Conservation (phyloP, 2,888 invertebrate species). For the Ornithoptera priamus region DNA sequence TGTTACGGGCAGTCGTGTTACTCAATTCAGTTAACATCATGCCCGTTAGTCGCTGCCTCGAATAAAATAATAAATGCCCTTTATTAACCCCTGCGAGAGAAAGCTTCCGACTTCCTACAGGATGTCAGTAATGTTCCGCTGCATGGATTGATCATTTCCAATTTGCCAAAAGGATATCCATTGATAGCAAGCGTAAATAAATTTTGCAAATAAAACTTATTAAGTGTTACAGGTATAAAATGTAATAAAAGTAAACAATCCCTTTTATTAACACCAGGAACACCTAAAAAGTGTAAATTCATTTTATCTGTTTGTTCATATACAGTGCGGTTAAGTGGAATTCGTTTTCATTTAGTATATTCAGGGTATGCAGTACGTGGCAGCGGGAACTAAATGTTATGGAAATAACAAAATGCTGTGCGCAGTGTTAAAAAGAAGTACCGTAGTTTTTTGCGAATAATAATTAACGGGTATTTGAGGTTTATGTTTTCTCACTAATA, state of each 20-base stretch:
- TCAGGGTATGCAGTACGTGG: conserved; percentile 18
- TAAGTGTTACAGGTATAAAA: conserved; percentile 1
- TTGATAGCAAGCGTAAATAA: neutral
- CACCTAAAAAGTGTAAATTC: conserved; percentile 22
- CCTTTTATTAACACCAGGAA: conserved; percentile 16
- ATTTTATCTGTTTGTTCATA: conserved; percentile 26
- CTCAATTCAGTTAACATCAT: too few species aligned
- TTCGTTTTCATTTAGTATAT: conserved; percentile 29
- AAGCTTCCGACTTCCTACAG: too few species aligned
- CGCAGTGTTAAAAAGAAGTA: conserved; percentile 18
- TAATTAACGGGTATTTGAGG: conserved; percentile 17
- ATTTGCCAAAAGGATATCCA: too few species aligned
- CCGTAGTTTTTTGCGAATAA: conserved; percentile 12
- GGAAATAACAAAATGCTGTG: conserved; percentile 26
- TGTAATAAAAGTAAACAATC: neutral
- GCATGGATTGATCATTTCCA: too few species aligned
- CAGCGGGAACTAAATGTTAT: conserved; percentile 29
- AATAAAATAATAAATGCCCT: too few species aligned
- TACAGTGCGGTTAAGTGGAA: conserved; percentile 25
- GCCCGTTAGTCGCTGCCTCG: too few species aligned
- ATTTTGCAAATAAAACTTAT: neutral
- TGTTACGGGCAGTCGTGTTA: too few species aligned
- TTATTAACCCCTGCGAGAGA: too few species aligned
- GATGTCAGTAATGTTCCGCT: too few species aligned
- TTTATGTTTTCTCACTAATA: conserved; percentile 11